These are phyloP conservation scores for Phthorimaea operculella DNA, from an alignment of 1,140 invertebrate genomes.

Conservation along the genomic window DNA sequence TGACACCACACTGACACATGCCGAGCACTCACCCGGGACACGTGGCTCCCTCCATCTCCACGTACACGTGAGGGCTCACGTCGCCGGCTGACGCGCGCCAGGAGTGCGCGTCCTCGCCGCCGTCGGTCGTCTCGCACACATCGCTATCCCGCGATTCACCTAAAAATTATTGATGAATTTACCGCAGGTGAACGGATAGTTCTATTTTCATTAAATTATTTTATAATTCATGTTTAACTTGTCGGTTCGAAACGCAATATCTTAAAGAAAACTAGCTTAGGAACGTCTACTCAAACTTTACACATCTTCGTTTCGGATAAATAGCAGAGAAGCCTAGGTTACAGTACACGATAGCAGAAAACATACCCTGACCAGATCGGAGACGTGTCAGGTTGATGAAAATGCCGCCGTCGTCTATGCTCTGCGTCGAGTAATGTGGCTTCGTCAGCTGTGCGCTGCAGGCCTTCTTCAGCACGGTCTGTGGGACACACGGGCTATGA, in stretches of 20 bases:
- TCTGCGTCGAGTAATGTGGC: constrained; percentile 37
- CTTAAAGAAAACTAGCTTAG: too few species aligned
- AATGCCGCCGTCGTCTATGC: constrained; percentile 42
- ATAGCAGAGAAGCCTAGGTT: too few species aligned
- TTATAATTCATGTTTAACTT: too few species aligned
- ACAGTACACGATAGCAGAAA: neutral
- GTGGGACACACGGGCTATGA: neutral
- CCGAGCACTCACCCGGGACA: constrained; percentile 40
- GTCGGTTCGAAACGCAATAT: too few species aligned
- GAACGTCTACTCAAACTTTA: too few species aligned
- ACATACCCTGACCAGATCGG: constrained; percentile 36
- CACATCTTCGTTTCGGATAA: too few species aligned
- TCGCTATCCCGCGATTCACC: constrained; percentile 44
- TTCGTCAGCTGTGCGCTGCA: constrained; percentile 46
- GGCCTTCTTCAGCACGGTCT: constrained; percentile 48
- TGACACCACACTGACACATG: too few species aligned
- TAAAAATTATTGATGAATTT: constrained; percentile 8
- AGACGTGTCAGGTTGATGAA: constrained; percentile 41
- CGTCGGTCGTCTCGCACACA: constrained; percentile 30
- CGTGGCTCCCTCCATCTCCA: constrained; percentile 31
- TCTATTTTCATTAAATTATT: too few species aligned
- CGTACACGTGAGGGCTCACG: constrained; percentile 24
- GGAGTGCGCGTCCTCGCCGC: constrained; percentile 18
- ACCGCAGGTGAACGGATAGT: too few species aligned
- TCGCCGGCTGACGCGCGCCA: constrained; percentile 44